Conservation (phyloP, 1,140 invertebrate species). For the Akabosia matsudoensis region DNA sequence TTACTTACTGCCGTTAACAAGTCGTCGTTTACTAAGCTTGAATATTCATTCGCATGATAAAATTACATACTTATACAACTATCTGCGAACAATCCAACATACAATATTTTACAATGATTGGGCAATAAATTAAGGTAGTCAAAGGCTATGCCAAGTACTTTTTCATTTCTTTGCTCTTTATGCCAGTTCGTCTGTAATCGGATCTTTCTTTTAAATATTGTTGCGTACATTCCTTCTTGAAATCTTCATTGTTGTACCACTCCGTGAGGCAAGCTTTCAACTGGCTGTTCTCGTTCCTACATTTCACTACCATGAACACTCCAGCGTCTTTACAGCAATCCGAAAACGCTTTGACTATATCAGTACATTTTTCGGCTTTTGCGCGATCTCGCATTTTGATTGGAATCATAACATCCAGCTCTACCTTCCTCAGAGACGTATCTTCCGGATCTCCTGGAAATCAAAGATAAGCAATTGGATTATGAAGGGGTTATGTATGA, state of each 20-base stretch:
- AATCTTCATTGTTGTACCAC: conserved; percentile 75
- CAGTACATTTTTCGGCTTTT: conserved; percentile 68
- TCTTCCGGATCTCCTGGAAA: conserved; percentile 82
- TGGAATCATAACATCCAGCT: conserved; percentile 77
- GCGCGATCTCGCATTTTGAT: conserved; percentile 78
- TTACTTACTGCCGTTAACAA: not conserved
- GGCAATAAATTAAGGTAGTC: not conserved
- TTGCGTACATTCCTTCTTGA: conserved; percentile 67
- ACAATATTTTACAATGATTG: too few species aligned
- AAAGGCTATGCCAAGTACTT: not conserved
- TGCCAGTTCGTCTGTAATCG: conserved; percentile 75
- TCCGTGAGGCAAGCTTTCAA: conserved; percentile 66
- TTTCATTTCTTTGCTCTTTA: conserved; percentile 48
- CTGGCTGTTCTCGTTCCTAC: conserved; percentile 65
- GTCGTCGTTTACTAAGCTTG: not conserved
- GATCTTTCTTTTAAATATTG: conserved; percentile 77
- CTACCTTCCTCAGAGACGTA: conserved; percentile 72
- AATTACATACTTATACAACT: too few species aligned
- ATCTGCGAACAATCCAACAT: too few species aligned
- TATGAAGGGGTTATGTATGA: not conserved
- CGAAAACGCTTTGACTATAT: conserved; percentile 68
- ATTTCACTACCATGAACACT: conserved; percentile 67
- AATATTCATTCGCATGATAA: not conserved
- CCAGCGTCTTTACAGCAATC: conserved; percentile 70
- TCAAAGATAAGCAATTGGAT: not conserved